Conservation (phyloP, 2,797 vertebrate genomes). For the Lacerta agilis region DNA sequence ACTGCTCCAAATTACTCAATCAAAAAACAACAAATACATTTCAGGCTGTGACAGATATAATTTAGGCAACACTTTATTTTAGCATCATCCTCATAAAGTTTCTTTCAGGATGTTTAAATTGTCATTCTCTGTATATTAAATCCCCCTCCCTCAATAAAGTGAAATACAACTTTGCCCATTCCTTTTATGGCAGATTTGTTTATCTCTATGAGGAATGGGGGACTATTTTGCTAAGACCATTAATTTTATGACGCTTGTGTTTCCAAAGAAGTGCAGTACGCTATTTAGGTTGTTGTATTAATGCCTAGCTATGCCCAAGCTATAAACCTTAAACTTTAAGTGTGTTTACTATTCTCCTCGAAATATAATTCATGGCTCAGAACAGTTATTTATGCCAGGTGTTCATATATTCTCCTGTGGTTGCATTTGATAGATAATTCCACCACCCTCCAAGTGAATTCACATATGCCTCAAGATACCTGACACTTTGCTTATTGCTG, state of each 20-base stretch:
- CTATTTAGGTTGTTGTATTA: constrained; percentile 60
- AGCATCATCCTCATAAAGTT: constrained; percentile 46
- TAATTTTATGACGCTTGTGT: constrained; percentile 69
- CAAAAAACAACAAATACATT: constrained; percentile 14
- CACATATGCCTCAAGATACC: background rate
- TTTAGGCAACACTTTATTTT: constrained; percentile 34
- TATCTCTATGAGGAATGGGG: constrained; percentile 51
- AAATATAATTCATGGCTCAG: constrained; percentile 59
- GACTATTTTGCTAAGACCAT: constrained; percentile 62
- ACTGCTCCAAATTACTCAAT: background rate
- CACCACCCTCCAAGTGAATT: background rate
- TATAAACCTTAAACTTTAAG: constrained; percentile 61
- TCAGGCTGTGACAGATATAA: constrained; percentile 44
- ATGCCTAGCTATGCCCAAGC: constrained; percentile 49
- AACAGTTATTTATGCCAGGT: constrained; percentile 64
- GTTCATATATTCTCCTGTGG: constrained; percentile 62
- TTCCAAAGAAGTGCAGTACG: constrained; percentile 54
- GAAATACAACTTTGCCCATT: constrained; percentile 34
- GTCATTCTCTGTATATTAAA: background rate
- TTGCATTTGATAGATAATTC: constrained; percentile 46
- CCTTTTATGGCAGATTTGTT: constrained; percentile 64
- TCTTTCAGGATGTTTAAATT: constrained; percentile 29
- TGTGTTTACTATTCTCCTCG: constrained; percentile 53
- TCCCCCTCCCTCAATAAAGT: background rate
- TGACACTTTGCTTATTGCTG: constrained; percentile 28